Base-by-base conservation (phyloP, 2,888 invertebrate genomes). In the Reticulitermes lucifugus region DNA sequence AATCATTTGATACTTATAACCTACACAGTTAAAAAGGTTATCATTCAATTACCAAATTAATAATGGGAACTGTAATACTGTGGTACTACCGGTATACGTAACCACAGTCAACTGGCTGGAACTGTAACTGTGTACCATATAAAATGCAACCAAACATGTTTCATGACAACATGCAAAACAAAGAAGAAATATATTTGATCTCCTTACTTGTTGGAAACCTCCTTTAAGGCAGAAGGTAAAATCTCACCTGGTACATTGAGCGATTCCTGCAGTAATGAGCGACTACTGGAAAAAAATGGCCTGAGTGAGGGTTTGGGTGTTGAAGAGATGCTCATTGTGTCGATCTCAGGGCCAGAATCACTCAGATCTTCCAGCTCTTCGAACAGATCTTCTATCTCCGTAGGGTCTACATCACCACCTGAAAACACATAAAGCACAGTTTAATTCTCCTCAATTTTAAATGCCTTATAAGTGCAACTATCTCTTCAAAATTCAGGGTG, bases 341-440 rank as follows among this genome's bases (percentile, higher is more conserved):
- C 99, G 92, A 96, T 93, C 90, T 98, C 98, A 12, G 97, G 98
- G 0, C 97, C 98, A 21, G 98, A 98, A 90, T 99, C 99, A 88
- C 98, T 98, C 87, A 99, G 92, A 87, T 98, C 98, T 91, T 99
- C 99, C 88, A 99, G 92, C 91, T 99, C 99, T 92, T 99, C 96
- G 92, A 99, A 96, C 85, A 98, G 93, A 89, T 98, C 98, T 90
- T 98, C 98, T 90, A 98, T 96, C 90, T 97, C 92, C 83, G 91
- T 91, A 43, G 91, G 90, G 88, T 91, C 97, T 90, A 96, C 95
- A 89, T 96, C 96, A 84, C 96, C 96, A 87, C 95, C 95, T 91
- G 86, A 65, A 22, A 12, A n/a, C 14, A 25, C 25, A 65, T 9
- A 25, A 65, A 65, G 55, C 55, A 55, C 55, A 55, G 14, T 14